Evolutionary conservation across 2,113 vertebrate genomes (phyloP), one percentile per base, ranked within the genome.

Genomic region (Thunnus maccoyii): DNA sequence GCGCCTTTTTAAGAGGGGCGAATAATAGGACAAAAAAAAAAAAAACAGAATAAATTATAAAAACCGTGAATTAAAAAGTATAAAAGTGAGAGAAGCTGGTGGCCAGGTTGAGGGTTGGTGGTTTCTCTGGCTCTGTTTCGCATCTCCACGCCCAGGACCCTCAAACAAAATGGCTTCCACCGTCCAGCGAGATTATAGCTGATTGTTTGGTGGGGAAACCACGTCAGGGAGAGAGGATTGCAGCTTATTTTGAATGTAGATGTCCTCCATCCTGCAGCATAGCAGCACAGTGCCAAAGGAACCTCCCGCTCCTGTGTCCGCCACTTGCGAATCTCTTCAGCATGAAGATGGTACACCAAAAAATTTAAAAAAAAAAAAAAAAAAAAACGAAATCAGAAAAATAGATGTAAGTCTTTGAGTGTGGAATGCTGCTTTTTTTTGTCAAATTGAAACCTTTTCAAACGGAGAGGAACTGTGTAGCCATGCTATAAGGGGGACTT

Each of bases 401-500:
- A 86, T 76, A 82, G 18, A 61, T 81, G 50, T 79, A 61, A 65
- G 69, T 93, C 46, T 11, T 51, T 87, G 57, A 74, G 78, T 92
- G 89, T 93, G 91, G 86, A 93, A 89, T 89, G 89, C 91, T 92
- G 91, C 81, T 90, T 88, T 89, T 71, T 80, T n/a, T 64, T 12
- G 78, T 89, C 78, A 27, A 61, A 57, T 60, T 62, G 2, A 65
- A 76, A 64, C 25, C n/a, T 82, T 84, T 71, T 80, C 30, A 55
- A 75, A 77, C 10, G 10, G 81, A 72, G 76, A 66, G 73, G 63
- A 76, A 83, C 64, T 57, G 76, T 89, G 83, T 89, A 86, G 79
- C 83, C 65, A 56, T 61, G 22, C 62, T 60, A 56, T 51, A 50
- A 51, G 32, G 30, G 62, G 60, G 46, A n/a, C 61, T 41, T 63